Base-by-base conservation (phyloP, 2,113 vertebrate genomes). In the Pseudopodoces humilis region DNA sequence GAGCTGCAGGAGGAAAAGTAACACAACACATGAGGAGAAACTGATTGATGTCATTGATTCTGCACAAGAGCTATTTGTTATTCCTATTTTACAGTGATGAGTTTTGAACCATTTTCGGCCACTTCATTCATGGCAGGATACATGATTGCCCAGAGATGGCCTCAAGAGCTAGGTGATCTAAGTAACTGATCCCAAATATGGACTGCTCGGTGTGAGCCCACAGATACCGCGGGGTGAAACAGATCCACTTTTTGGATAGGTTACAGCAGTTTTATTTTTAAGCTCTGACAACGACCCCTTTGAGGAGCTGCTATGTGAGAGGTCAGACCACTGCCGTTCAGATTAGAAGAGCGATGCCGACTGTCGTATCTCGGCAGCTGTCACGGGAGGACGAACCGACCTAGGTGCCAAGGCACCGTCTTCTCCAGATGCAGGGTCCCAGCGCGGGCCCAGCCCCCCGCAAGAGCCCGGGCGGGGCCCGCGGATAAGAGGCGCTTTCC, bases 1-100 rank as follows among this genome's bases (percentile, higher is more conserved):
- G 97, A 90, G 44, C 99, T 99, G 20, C 39, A 69, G 44, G 84
- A 72, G n/a, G 24, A 50, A 75, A 60, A 60, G 15, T 5, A 79
- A 78, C 28, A 37, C 1, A 55, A 56, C 63, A 10, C 30, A 6
- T 19, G 14, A 93, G 59, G 33, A 43, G 15, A 41, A 59, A 30
- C 24, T 13, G 24, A 14, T 17, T 9, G 22, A 14, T n/a, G 14
- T 13, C 25, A 3, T 0, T 7, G 46, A 30, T 25, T n/a, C 25
- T 39, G 39, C 80, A 50, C 24, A 15, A 7, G 28, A 63, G 14
- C 39, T 35, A 5, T 12, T 65, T 24, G 17, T 59, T 33, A 35
- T 13, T 47, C 6, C 3, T 21, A 4, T 39, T 17, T 12, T 15
- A 16, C 27, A 56, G 12, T 0, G 7, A 30, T 6, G 16, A 31